A percentile compares a stretch with the other conserved stretches of the same genome.
phyloP scores from a whole-genome alignment of 2,888 invertebrate genomes.

The Parasteatoda lunata region DNA sequence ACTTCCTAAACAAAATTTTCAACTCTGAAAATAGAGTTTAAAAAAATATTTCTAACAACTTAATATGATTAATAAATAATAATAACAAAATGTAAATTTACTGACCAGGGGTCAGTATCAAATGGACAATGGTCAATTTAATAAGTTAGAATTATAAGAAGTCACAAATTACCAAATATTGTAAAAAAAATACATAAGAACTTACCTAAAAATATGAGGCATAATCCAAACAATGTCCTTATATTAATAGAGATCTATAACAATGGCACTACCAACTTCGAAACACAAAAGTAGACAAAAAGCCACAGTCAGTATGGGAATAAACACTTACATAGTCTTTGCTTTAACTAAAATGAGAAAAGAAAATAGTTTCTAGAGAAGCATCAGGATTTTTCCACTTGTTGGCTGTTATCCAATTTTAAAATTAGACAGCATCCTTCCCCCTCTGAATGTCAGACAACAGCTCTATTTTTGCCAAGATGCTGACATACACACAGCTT shows the following conservation, averaged over 20 bases:
- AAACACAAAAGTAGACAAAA: slow-evolving; percentile 42
- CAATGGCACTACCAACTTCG: slow-evolving; percentile 62
- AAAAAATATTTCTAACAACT: background rate
- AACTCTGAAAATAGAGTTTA: background rate
- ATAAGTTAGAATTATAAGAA: background rate
- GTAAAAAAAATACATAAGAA: slow-evolving; percentile 7
- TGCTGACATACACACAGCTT: slow-evolving; percentile 48
- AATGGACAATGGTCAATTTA: background rate
- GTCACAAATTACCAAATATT: background rate
- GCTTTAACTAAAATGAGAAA: slow-evolving; percentile 58
- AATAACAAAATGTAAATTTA: background rate
- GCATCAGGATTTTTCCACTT: slow-evolving; percentile 27
- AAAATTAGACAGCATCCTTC: slow-evolving; percentile 59
- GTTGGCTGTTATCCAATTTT: slow-evolving; percentile 52
- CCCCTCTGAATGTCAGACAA: slow-evolving; percentile 59
- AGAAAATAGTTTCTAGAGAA: slow-evolving; percentile 25
- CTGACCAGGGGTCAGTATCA: background rate
- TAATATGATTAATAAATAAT: background rate
- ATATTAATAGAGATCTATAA: slow-evolving; percentile 21
- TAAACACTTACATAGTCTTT: slow-evolving; percentile 60
- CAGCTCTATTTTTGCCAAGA: slow-evolving; percentile 62
- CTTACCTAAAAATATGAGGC: slow-evolving; percentile 40
- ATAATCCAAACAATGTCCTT: slow-evolving; percentile 13
- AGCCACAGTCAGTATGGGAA: slow-evolving; percentile 34
- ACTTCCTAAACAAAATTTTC: background rate